A percentile compares a stretch with the other conserved stretches of the same genome.
Evolutionary conservation across 1,140 invertebrate genomes (phyloP).

Genomic region (Drosophila sechellia): DNA sequence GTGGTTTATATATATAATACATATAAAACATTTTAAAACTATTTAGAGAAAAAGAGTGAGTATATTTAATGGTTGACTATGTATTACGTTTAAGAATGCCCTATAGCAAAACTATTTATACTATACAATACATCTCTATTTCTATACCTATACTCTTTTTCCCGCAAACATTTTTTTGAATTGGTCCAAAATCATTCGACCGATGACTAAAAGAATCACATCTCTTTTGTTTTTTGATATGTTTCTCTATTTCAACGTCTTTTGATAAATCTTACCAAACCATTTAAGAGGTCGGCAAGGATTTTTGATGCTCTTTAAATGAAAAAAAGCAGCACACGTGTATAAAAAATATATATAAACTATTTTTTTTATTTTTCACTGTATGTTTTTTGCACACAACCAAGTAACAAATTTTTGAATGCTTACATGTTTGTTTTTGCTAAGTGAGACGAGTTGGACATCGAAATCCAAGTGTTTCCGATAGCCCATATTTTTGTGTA

Average conservation of each 20-base stretch:
- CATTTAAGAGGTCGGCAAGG: constrained; percentile 66
- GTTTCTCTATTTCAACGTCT: constrained; percentile 72
- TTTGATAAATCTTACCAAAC: constrained; percentile 46
- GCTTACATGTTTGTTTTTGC: constrained; percentile 81
- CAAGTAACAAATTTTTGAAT: constrained; percentile 71
- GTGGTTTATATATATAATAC: constrained; percentile 73
- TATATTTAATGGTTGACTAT: constrained; percentile 78
- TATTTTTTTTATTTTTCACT: constrained; percentile 18
- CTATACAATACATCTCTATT: constrained; percentile 37
- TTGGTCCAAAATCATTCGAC: constrained; percentile 49
- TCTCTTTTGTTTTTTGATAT: constrained; percentile 74
- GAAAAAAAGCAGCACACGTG: constrained; percentile 20
- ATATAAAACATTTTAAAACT: constrained; percentile 71
- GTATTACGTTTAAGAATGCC: constrained; percentile 79
- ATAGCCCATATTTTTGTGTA: constrained; percentile 64
- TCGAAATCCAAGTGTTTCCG: constrained; percentile 17
- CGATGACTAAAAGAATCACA: constrained; percentile 59
- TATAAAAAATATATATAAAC: constrained; percentile 42
- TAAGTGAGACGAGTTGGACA: constrained; percentile 39
- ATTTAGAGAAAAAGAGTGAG: constrained; percentile 84
- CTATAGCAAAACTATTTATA: constrained; percentile 56
- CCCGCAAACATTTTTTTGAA: constrained; percentile 35
- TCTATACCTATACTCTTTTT: constrained; percentile 38
- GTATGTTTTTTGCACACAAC: constrained; percentile 71
- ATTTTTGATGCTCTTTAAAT: constrained; percentile 48